Base-by-base conservation (phyloP, 2,888 invertebrate genomes). In the Drosophila engyochracea region DNA sequence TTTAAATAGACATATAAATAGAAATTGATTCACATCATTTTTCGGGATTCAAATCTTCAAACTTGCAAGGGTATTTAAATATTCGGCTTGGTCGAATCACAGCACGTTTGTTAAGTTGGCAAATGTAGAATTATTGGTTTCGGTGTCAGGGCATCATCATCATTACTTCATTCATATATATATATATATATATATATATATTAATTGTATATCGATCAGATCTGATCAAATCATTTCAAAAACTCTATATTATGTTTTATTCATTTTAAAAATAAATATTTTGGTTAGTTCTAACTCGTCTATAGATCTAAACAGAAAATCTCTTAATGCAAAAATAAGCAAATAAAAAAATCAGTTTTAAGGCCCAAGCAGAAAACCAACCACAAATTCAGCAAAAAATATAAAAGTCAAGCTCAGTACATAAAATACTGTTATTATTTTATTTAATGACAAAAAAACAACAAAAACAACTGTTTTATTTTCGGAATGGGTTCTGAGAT, bases 401-500 rank as follows among this genome's bases (percentile, higher is more conserved):
- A 44, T 33, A 44, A 66, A 37, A 55, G 41, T 57, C 60, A 33
- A 37, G 37, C 54, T 61, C 44, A 73, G 55, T 57, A 67, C 35
- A 60, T 52, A 44, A 60, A 49, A 60, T 57, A 73, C 31, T 60
- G 60, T 66, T 74, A 74, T 74, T 57, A 74, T 74, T 74, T 74
- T n/a, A 74, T 74, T 74, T 74, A 74, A 74, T 57, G 31, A 71
- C 28, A 62, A 47, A 30, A 62, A 62, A 47, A 30, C 16, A 30
- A 47, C 14, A 22, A 51, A 10, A 28, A 4, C n/a, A 52, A 19
- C 2, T n/a, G 6, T 52, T 10, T 52, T 52, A n/a, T 28, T 47
- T 19, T 4, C 25, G 49, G 19, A 16, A 49, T 16, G 28, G 19
- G 28, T 5, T 25, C 16, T 19, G 9, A 28, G 1, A 25, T n/a